A percentile compares a stretch with the other conserved stretches of the same genome.
Conservation (phyloP, 2,888 invertebrate species). For the Xestoiulus laeticollis region DNA sequence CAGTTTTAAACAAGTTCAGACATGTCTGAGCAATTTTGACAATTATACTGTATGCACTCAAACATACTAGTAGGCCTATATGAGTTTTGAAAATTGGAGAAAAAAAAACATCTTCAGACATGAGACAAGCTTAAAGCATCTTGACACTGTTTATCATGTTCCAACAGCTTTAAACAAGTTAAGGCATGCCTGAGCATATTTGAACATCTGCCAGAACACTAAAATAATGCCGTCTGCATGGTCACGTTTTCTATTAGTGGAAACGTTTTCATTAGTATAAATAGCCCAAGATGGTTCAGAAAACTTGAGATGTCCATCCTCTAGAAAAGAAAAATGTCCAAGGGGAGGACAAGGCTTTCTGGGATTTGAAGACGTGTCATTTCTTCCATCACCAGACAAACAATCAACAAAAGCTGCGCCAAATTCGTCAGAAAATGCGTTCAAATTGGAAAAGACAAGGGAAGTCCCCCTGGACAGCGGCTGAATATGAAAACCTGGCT, state of each 20-base stretch:
- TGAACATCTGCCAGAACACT: neutral
- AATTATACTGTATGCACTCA: too few species aligned
- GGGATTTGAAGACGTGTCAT: slow-evolving; percentile 26
- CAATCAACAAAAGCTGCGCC: neutral
- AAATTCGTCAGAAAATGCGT: neutral
- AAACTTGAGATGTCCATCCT: neutral
- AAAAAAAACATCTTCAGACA: too few species aligned
- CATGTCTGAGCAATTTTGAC: too few species aligned
- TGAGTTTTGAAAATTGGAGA: too few species aligned
- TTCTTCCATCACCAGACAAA: neutral
- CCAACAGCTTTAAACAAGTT: too few species aligned
- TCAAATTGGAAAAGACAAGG: neutral
- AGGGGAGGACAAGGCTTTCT: slow-evolving; percentile 12
- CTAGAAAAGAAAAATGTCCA: neutral
- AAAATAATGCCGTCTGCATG: neutral
- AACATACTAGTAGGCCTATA: too few species aligned
- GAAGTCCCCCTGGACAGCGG: neutral
- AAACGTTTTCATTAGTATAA: slow-evolving; percentile 26
- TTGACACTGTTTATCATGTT: too few species aligned
- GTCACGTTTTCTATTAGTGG: slow-evolving; percentile 26
- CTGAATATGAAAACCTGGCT: neutral
- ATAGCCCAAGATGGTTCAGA: neutral
- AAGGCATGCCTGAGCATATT: too few species aligned
- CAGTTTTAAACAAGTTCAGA: too few species aligned
- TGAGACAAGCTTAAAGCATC: too few species aligned